Evolutionary conservation across 1,140 invertebrate genomes (phyloP).

Genomic region (Drosophila eugracilis): DNA sequence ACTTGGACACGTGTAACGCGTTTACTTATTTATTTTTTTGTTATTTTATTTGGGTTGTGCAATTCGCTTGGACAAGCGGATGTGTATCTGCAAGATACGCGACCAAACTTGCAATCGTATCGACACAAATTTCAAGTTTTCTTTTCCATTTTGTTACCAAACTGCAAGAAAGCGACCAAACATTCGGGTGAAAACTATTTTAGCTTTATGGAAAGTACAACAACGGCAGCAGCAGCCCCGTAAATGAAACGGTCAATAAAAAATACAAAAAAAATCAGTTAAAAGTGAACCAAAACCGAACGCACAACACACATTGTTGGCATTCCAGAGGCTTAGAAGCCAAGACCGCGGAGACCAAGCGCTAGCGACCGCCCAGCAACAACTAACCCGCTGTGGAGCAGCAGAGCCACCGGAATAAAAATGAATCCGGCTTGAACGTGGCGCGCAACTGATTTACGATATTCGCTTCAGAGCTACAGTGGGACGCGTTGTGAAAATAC

Average conservation of each 20-base stretch:
- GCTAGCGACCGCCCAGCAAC: slow-evolving; percentile 31
- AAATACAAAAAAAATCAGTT: not conserved
- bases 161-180: slow-evolving; percentile 73
- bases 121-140: slow-evolving; percentile 77
- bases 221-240: slow-evolving; percentile 33
- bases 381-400: slow-evolving; percentile 26
- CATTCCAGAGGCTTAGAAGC: slow-evolving; percentile 53
- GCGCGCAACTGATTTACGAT: slow-evolving; percentile 77
- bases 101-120: slow-evolving; percentile 69
- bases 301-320: slow-evolving; percentile 43
- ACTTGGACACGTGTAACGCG: slow-evolving; percentile 37
- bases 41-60: slow-evolving; percentile 71
- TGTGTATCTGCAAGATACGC: slow-evolving; percentile 64
- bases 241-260: slow-evolving; percentile 75
- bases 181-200: slow-evolving; percentile 71
- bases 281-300: slow-evolving; percentile 30
- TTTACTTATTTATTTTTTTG: slow-evolving; percentile 45
- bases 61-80: slow-evolving; percentile 60
- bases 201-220: slow-evolving; percentile 68
- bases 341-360: slow-evolving; percentile 30
- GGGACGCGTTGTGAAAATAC: not conserved
- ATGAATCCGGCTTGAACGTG: slow-evolving; percentile 51
- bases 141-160: slow-evolving; percentile 57
- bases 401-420: slow-evolving; percentile 21
- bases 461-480: slow-evolving; percentile 46